Percentiles rank a stretch among this genome's conserved stretches.
These are phyloP conservation scores for Ariolimax columbianus DNA, from an alignment of 2,888 invertebrate genomes.

Conservation along the genomic window DNA sequence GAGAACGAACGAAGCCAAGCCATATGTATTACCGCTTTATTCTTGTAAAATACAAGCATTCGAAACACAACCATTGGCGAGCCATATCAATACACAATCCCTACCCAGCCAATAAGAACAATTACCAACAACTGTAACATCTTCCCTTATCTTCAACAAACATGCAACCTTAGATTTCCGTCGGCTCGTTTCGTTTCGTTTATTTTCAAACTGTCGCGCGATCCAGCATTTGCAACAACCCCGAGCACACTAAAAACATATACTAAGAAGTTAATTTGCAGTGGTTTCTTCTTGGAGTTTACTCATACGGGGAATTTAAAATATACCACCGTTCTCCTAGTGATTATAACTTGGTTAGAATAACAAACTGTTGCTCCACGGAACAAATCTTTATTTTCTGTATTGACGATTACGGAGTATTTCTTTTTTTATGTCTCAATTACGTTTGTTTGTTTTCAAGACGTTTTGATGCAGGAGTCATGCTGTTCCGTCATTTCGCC, in stretches of 20 bases:
- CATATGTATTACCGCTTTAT: no score
- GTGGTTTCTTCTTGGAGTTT: conserved; percentile 16
- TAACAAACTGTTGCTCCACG: not conserved
- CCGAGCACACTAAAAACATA: not conserved
- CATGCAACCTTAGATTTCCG: not conserved
- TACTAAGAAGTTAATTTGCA: conserved; percentile 26
- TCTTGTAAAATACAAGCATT: no score
- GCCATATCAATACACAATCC: no score
- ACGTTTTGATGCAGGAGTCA: not conserved
- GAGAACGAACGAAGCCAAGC: no score
- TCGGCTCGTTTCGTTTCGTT: conserved; percentile 7
- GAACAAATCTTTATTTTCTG: not conserved
- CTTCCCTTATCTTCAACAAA: conserved; percentile 14
- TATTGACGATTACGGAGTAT: no score
- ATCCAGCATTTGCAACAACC: conserved; percentile 13
- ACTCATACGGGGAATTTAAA: not conserved
- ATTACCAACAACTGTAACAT: not conserved
- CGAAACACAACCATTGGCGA: no score
- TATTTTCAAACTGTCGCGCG: conserved; percentile 9
- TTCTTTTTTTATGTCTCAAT: not conserved
- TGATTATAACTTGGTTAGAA: not conserved
- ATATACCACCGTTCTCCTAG: not conserved
- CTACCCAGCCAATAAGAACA: no score
- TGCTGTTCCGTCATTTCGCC: not conserved
- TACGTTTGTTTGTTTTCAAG: not conserved